Base-by-base conservation (phyloP, 1,140 invertebrate species). In the Popillia japonica region DNA sequence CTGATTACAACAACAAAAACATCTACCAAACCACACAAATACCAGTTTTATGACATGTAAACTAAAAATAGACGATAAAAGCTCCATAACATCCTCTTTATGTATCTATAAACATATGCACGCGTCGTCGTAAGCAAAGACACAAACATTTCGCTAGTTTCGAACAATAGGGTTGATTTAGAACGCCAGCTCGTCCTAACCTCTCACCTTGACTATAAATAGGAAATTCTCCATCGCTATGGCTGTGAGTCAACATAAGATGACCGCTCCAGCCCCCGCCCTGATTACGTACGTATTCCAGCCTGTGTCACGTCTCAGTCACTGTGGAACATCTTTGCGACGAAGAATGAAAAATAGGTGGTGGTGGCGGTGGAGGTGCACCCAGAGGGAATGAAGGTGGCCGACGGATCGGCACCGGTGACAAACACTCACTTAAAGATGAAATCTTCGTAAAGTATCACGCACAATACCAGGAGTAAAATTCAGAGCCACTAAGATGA, bases 191-290 rank as follows among this genome's bases (percentile, higher is more conserved):
- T 17, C 14, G 48, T 55, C 17, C 48, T 68, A 68, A 68, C 61
- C 75, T 76, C 75, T 76, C 44, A 86, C 85, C 85, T 86, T 85
- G 84, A 76, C 88, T 89, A 86, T 94, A 94, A 86, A 93, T 91
- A 81, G 93, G 93, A 87, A 94, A 94, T 87, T 94, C 93, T 83
- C 93, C 93, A 84, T 94, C 93, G 84, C 93, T 94, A 87, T 93
- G 92, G 85, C 93, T 94, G 87, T 94, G 93, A 73, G 93, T 94
- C 83, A 94, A 89, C 92, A 94, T 94, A 81, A 83, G 76, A 81
- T 81, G 77, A 59, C 78, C 79, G 76, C 79, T 80, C 77, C 61
- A 80, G 22, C 75, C 44, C 17, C 74, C 34, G 77, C 55, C 40
- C 59, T 40, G 48, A 17, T 55, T 14, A 17, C 17, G 11, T n/a